A percentile compares a stretch with the other conserved stretches of the same genome.
phyloP scores from a whole-genome alignment of 2,113 vertebrate species.

The Stegostoma tigrinum region DNA sequence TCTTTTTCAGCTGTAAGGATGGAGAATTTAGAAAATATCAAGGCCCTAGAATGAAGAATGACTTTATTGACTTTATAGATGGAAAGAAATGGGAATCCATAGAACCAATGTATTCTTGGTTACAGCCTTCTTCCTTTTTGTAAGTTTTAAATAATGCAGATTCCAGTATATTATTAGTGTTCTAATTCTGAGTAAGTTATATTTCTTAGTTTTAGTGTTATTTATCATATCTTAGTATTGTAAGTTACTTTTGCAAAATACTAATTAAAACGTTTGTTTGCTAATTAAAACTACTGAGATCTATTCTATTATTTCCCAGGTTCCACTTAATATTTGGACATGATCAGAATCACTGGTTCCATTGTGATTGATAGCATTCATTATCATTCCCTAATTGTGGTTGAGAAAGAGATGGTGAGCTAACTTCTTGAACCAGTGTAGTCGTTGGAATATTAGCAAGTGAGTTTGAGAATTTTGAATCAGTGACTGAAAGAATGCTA shows the following conservation, averaged over 20 bases:
- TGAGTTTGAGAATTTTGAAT: too few relatives aligned
- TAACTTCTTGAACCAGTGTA: too few relatives aligned
- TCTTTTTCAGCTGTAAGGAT: conserved; percentile 74
- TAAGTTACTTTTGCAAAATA: not conserved
- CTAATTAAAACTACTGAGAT: not conserved
- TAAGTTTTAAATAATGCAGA: conserved; percentile 55
- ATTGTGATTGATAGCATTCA: not conserved
- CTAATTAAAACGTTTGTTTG: not conserved
- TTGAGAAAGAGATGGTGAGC: too few relatives aligned
- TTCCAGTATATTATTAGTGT: not conserved
- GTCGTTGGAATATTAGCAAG: too few relatives aligned
- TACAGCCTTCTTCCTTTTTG: conserved; percentile 83
- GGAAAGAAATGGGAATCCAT: conserved; percentile 83
- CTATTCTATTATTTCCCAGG: not conserved
- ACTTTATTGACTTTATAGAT: conserved; percentile 84
- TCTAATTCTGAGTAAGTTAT: not conserved
- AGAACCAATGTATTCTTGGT: conserved; percentile 84
- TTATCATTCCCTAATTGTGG: too few relatives aligned
- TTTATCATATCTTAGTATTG: not conserved
- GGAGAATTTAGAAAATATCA: conserved; percentile 91
- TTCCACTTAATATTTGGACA: not conserved
- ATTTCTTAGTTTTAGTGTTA: not conserved
- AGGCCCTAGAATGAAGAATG: conserved; percentile 78
- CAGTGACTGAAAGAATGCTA: too few relatives aligned
- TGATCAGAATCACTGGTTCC: not conserved